These are phyloP conservation scores for Saccopteryx bilineata DNA, from an alignment of 2,113 vertebrate genomes.

Conservation along the genomic window DNA sequence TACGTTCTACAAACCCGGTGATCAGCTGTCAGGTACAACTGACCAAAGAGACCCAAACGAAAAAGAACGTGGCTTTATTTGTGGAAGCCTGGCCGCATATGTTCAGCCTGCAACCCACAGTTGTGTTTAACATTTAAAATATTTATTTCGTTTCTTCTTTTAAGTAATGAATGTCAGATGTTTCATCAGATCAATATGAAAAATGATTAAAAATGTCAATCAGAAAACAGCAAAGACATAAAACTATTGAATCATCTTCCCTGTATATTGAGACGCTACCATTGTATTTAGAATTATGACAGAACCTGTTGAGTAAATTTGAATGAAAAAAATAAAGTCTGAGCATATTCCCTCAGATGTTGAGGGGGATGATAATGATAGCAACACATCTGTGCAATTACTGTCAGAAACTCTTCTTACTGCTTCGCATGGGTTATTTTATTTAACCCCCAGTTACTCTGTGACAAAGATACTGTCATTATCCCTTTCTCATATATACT, in stretches of 20 bases:
- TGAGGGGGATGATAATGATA: background rate
- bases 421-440: background rate
- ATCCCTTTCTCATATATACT: background rate
- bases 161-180: background rate
- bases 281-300: background rate
- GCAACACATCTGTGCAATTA: background rate
- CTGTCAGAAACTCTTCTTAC: background rate
- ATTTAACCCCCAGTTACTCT: background rate
- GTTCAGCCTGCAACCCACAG: background rate
- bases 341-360: background rate
- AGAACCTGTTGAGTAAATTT: background rate
- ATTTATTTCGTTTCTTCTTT: constrained; percentile 20
- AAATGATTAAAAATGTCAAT: background rate
- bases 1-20: background rate
- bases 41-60: background rate
- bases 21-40: constrained; percentile 24
- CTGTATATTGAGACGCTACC: background rate
- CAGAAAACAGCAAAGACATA: background rate
- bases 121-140: background rate
- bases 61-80: background rate
- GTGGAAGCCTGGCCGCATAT: background rate
- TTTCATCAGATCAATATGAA: constrained; percentile 18
- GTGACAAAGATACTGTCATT: background rate
- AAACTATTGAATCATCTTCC: background rate
- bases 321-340: constrained; percentile 36